Conservation (phyloP, 2,888 invertebrate species). For the Nomada ruficornis region DNA sequence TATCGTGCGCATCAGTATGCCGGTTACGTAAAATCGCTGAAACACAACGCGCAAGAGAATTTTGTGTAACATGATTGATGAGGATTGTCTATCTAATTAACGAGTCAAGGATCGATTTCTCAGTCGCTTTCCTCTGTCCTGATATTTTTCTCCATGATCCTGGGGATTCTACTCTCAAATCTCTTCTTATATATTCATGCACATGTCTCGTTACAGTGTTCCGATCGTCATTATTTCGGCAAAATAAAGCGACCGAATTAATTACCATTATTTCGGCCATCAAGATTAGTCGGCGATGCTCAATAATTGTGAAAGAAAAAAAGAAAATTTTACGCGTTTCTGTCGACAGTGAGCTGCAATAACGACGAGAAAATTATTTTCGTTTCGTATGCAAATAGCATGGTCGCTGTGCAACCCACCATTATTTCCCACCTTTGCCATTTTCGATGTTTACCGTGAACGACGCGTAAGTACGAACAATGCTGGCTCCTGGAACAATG, state of each 20-base stretch:
- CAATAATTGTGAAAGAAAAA: too few species aligned
- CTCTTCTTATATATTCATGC: background rate
- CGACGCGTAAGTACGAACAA: constrained; percentile 55
- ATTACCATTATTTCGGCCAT: too few species aligned
- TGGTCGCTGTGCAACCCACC: background rate
- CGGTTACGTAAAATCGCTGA: constrained; percentile 5
- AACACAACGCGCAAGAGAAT: constrained; percentile 6
- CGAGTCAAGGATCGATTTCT: constrained; percentile 15
- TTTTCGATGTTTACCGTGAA: constrained; percentile 49
- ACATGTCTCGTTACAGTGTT: too few species aligned
- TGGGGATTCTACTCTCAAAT: background rate
- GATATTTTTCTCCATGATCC: background rate
- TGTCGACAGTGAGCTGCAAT: too few species aligned
- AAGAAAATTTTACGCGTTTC: too few species aligned
- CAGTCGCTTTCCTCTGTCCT: constrained; percentile 23
- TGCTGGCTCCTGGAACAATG: constrained; percentile 39
- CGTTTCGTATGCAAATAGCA: too few species aligned
- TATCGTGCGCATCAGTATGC: background rate
- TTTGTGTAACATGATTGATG: constrained; percentile 30
- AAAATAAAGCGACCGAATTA: too few species aligned
- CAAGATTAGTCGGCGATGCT: too few species aligned
- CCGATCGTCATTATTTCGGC: too few species aligned
- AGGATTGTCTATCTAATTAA: constrained; percentile 33
- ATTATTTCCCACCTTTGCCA: constrained; percentile 28
- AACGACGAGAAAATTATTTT: too few species aligned